Conservation (phyloP, 2,888 invertebrate genomes). For the Trichacis sp. region DNA sequence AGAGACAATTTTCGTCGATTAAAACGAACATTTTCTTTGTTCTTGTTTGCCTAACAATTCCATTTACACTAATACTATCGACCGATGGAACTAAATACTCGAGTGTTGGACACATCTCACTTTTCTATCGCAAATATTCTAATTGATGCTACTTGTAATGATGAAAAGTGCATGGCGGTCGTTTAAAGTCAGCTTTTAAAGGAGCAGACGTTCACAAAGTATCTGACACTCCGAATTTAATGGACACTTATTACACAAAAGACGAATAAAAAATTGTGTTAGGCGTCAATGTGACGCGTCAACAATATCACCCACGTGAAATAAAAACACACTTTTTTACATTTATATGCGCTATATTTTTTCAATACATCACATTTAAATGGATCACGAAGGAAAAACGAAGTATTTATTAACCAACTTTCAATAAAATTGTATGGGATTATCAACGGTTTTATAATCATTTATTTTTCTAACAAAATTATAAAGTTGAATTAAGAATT, state of each 20-base stretch:
- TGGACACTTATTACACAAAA: slow-evolving; percentile 23
- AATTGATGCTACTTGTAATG: slow-evolving; percentile 20
- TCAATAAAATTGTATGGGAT: not conserved
- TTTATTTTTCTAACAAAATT: too few relatives aligned
- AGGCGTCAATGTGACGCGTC: slow-evolving; percentile 22
- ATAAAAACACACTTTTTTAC: slow-evolving; percentile 14
- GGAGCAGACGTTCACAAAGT: slow-evolving; percentile 15
- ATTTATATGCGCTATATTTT: slow-evolving; percentile 18
- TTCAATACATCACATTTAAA: not conserved
- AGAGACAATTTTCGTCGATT: not conserved
- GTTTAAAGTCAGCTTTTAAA: slow-evolving; percentile 11
- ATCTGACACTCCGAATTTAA: slow-evolving; percentile 16
- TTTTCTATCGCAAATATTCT: slow-evolving; percentile 24
- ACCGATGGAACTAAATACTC: slow-evolving; percentile 18
- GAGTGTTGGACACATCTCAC: slow-evolving; percentile 16
- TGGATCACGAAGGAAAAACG: too few relatives aligned
- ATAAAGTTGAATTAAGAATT: too few relatives aligned
- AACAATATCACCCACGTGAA: slow-evolving; percentile 16
- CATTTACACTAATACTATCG: slow-evolving; percentile 14
- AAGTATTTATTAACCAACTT: too few relatives aligned
- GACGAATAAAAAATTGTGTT: slow-evolving; percentile 27
- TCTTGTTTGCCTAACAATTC: not conserved
- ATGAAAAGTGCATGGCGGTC: slow-evolving; percentile 14
- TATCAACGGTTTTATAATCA: too few relatives aligned
- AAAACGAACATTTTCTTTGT: not conserved